Percentiles rank a stretch among this genome's conserved stretches.
These are phyloP conservation scores for Poeciliopsis paucimaculata DNA, from an alignment of 2,797 vertebrate genomes.

Conservation along the genomic window DNA sequence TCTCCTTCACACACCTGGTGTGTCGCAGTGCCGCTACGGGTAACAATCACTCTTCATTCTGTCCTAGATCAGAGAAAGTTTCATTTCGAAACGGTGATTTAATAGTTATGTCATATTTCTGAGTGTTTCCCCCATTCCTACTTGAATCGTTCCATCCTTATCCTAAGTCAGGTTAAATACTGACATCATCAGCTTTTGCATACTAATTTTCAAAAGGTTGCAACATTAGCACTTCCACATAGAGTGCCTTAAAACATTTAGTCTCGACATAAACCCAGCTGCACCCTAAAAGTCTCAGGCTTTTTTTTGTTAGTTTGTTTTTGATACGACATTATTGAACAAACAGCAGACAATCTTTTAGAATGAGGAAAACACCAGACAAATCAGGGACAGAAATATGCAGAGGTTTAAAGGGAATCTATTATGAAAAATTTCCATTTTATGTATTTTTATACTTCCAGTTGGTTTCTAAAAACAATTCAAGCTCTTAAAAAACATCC, in stretches of 20 bases:
- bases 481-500: no score
- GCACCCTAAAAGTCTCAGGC: not conserved
- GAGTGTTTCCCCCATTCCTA: not conserved
- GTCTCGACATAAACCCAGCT: not conserved
- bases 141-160: not conserved
- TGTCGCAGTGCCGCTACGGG: slow-evolving; percentile 90
- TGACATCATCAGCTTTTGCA: not conserved
- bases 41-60: slow-evolving; percentile 55
- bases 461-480: no score
- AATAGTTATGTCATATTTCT: not conserved
- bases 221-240: not conserved
- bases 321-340: not conserved
- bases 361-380: not conserved
- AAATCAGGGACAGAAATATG: not conserved
- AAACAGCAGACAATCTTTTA: not conserved
- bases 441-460: no score
- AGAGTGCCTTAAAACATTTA: not conserved
- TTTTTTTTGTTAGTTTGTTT: not conserved
- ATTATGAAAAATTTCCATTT: no score
- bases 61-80: not conserved
- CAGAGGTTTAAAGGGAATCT: not conserved
- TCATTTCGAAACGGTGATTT: not conserved
- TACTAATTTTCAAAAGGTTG: not conserved
- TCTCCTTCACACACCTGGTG: slow-evolving; percentile 94
- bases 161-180: not conserved